phyloP scores from a whole-genome alignment of 2,888 invertebrate genomes.

The Ceriagrion tenellum region DNA sequence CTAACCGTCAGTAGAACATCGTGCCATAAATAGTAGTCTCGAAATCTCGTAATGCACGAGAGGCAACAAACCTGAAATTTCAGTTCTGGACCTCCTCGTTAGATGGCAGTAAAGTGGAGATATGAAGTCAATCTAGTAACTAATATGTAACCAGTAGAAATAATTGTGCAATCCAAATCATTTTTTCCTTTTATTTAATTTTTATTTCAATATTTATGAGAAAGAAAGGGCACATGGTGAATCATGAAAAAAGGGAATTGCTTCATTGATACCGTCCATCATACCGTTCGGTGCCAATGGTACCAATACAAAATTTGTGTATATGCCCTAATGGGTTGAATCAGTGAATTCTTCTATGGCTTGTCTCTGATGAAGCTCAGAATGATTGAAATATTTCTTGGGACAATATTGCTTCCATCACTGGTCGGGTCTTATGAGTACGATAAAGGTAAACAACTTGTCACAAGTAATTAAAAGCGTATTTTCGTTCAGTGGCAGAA shows the following conservation, averaged over 20 bases:
- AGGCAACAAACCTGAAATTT: slow-evolving; percentile 67
- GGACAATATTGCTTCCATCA: background rate
- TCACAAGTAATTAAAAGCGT: no score
- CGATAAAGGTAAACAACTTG: slow-evolving; percentile 32
- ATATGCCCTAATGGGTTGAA: background rate
- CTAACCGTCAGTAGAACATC: slow-evolving; percentile 72
- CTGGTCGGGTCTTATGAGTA: slow-evolving; percentile 24
- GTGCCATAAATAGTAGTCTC: slow-evolving; percentile 74
- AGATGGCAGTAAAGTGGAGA: slow-evolving; percentile 56
- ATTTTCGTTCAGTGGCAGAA: background rate
- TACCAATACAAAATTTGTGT: background rate
- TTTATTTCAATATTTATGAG: background rate
- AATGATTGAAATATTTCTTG: slow-evolving; percentile 3
- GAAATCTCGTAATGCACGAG: slow-evolving; percentile 73
- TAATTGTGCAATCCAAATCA: background rate
- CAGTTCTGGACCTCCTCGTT: background rate
- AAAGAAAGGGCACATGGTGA: background rate
- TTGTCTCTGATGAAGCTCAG: background rate
- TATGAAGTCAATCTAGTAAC: background rate
- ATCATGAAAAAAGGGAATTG: background rate
- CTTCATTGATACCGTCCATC: background rate
- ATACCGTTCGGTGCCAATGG: background rate
- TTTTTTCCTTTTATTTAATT: background rate
- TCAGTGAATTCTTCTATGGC: background rate
- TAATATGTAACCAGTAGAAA: background rate